Evolutionary conservation across 2,797 vertebrate species (phyloP).

Genomic region (Pygocentrus nattereri): DNA sequence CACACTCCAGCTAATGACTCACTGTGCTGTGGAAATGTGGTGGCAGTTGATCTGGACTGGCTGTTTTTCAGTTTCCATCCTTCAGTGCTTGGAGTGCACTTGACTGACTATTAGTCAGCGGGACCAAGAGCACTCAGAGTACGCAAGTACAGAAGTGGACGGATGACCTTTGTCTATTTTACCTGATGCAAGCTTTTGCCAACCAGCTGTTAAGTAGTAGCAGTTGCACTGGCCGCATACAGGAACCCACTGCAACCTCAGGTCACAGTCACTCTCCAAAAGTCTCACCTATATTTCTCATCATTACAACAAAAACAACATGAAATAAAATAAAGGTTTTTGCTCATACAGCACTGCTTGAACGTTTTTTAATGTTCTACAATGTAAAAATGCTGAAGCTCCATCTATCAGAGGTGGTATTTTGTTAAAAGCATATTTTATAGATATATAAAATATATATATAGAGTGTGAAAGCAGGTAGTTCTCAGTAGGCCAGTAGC

Average conservation of each 20-base stretch:
- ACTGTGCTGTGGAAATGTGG: background rate
- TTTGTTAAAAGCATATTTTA: background rate
- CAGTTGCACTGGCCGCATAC: background rate
- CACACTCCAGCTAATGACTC: slow-evolving; percentile 26
- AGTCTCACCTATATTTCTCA: slow-evolving; percentile 3
- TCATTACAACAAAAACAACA: background rate
- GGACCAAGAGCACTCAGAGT: background rate
- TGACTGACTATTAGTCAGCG: background rate
- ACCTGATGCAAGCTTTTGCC: background rate
- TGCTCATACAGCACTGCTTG: background rate
- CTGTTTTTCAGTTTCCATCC: slow-evolving; percentile 1
- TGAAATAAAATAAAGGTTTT: background rate
- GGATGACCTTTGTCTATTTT: background rate
- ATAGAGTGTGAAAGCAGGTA: background rate
- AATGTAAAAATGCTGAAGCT: background rate
- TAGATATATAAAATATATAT: too few species aligned
- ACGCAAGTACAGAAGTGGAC: background rate
- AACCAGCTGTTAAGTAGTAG: slow-evolving; percentile 11
- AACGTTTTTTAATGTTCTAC: background rate
- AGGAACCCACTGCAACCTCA: slow-evolving; percentile 7
- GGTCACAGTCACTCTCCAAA: slow-evolving; percentile 9
- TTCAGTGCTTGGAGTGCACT: slow-evolving; percentile 15
- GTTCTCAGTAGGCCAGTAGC: background rate
- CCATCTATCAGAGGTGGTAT: background rate
- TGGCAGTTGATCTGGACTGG: background rate